Conservation (phyloP, 2,113 vertebrate genomes). For the Sminthopsis crassicaudata region DNA sequence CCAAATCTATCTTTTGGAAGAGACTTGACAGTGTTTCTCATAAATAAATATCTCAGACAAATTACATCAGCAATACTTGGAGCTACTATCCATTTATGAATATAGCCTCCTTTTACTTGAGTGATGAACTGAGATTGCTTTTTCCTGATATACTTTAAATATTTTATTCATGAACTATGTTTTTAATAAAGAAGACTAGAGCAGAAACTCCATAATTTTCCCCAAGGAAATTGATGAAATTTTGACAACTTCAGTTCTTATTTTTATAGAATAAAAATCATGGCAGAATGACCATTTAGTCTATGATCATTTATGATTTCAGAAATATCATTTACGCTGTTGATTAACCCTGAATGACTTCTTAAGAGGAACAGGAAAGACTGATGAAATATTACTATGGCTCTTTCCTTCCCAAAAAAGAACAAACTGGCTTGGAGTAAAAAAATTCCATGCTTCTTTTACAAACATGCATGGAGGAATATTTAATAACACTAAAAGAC, state of each 20-base stretch:
- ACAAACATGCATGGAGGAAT: not conserved
- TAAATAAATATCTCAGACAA: not conserved
- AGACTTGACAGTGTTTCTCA: not conserved
- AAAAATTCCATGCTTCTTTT: not conserved
- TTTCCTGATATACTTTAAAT: not conserved
- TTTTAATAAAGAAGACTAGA: conserved; percentile 40
- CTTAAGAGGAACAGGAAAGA: conserved; percentile 34
- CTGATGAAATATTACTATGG: conserved; percentile 27
- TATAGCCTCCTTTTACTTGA: conserved; percentile 42
- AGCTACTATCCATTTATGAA: conserved; percentile 44
- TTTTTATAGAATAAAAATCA: conserved; percentile 33
- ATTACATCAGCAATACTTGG: not conserved
- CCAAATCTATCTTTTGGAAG: not conserved
- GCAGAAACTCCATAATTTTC: conserved; percentile 29
- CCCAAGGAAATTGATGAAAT: conserved; percentile 21
- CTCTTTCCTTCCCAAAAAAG: conserved; percentile 27
- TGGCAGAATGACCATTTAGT: not conserved
- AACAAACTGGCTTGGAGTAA: not conserved
- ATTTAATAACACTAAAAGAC: not conserved
- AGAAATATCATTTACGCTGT: not conserved
- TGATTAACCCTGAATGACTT: conserved; percentile 1
- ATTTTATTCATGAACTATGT: conserved; percentile 40
- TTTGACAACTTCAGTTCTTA: conserved; percentile 23
- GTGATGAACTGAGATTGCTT: not conserved
- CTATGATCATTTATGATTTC: conserved; percentile 19